Base-by-base conservation (phyloP, 1,140 invertebrate species). In the Cherax destructor region DNA sequence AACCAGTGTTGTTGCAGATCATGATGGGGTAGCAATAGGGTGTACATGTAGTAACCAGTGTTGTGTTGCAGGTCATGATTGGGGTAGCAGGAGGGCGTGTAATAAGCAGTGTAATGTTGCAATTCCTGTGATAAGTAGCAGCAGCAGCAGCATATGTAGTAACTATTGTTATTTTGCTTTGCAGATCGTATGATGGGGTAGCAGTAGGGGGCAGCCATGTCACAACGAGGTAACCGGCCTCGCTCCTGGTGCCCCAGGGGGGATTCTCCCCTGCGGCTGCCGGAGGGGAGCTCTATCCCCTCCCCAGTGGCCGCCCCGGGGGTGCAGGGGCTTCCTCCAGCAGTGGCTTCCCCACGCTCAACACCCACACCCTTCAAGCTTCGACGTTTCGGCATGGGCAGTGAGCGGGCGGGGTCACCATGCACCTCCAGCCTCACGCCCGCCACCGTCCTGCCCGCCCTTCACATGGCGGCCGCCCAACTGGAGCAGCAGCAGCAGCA, bases 291-390 rank as follows among this genome's bases (percentile, higher is more conserved):
- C 47, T 52, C 61, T 61, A 56, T 83, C 18, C 65, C 90, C 16
- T 91, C 89, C 74, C 89, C 89, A 21, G 89, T 91, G 89, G 89
- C 89, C 10, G 69, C 89, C 47, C 89, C 89, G 24, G 89, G 89
- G 74, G 59, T 91, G 41, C 83, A 77, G n/a, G 90, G 90, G 7
- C 90, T 91, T 50, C 90, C 90, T 3, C 90, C 90, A 21, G 84
- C 90, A 47, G 85, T 91, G 1, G 90, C 90, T 3, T 91, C 90
- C 18, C 90, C 90, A 56, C 78, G 90, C 16, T 86, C 90, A 50
- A 91, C 90, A n/a, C 90, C 90, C 78, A 91, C 90, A 47, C 90
- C 90, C 90, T 91, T 91, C 84, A 91, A 91, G 65, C 77, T 91
- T 18, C 90, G 85, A 4, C 90, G 90, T 47, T 65, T 91, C 77